These are phyloP conservation scores for Stercorarius parasiticus DNA, from an alignment of 2,113 vertebrate species.

Conservation along the genomic window DNA sequence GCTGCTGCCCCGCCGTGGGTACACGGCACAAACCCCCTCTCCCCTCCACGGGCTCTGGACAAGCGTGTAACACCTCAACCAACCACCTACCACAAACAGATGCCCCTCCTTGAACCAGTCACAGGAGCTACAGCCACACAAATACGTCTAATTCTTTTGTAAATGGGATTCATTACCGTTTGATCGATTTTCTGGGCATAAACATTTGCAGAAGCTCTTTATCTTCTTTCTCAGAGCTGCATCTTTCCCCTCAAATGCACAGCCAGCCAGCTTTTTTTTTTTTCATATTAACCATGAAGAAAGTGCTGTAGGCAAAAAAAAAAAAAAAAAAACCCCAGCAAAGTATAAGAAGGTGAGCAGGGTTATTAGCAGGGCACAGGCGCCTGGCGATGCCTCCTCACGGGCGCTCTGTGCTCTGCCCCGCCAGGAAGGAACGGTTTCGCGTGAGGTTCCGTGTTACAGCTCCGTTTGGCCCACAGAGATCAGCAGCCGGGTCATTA, in stretches of 20 bases:
- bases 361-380: background rate
- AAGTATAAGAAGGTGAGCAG: background rate
- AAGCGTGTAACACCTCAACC: fast-evolving
- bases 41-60: background rate
- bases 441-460: background rate
- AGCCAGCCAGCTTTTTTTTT: background rate
- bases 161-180: background rate
- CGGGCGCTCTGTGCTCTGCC: background rate
- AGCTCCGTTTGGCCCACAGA: background rate
- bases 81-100: fast-evolving
- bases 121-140: background rate
- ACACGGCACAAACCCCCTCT: fast-evolving
- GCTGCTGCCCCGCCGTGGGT: fast-evolving
- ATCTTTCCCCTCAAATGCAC: background rate
- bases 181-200: background rate
- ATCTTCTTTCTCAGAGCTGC: background rate
- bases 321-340: background rate
- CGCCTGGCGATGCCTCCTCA: background rate
- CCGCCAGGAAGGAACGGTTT: background rate
- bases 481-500: background rate
- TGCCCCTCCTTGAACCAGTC: background rate
- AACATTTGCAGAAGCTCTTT: slow-evolving; percentile 3
- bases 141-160: background rate
- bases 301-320: background rate
- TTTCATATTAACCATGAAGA: background rate